phyloP scores from a whole-genome alignment of 2,888 invertebrate genomes.

The Mellilla xanthometata region DNA sequence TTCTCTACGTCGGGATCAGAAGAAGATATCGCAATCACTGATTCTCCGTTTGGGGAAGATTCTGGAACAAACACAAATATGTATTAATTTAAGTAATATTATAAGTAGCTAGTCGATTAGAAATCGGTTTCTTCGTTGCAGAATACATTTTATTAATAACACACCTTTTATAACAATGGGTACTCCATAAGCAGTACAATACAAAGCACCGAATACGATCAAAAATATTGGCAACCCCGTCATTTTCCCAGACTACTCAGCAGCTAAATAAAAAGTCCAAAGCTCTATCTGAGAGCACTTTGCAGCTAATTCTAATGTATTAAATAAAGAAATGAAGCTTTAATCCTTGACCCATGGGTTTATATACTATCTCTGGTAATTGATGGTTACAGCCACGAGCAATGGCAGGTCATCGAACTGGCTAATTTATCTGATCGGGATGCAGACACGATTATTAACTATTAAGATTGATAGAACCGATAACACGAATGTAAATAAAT shows the following conservation, averaged over 20 bases:
- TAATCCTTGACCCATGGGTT: conserved; percentile 30
- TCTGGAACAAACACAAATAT: conserved; percentile 33
- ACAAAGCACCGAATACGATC: conserved; percentile 23
- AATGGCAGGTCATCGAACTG: conserved; percentile 28
- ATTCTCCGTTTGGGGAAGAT: conserved; percentile 53
- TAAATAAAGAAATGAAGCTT: conserved; percentile 30
- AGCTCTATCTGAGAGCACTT: conserved; percentile 22
- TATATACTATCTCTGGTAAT: conserved; percentile 31
- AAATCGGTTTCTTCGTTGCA: too few species aligned
- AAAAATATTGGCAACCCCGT: conserved; percentile 10
- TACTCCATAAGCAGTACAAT: conserved; percentile 32
- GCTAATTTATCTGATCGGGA: conserved; percentile 21
- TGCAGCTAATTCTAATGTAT: conserved; percentile 24
- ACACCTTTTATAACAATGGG: conserved; percentile 57
- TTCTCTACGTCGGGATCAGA: conserved; percentile 54
- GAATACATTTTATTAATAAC: too few species aligned
- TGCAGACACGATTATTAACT: conserved; percentile 23
- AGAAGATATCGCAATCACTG: conserved; percentile 56
- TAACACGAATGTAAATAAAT: conserved; percentile 11
- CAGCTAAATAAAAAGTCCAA: conserved; percentile 19
- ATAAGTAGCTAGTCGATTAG: too few species aligned
- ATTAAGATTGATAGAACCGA: conserved; percentile 25
- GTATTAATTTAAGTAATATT: not conserved
- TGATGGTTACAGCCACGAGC: conserved; percentile 22
- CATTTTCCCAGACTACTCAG: conserved; percentile 33